Percentiles rank a stretch among this genome's conserved stretches.
Evolutionary conservation across 2,888 invertebrate species (phyloP).

Genomic region (Erynnis tages): DNA sequence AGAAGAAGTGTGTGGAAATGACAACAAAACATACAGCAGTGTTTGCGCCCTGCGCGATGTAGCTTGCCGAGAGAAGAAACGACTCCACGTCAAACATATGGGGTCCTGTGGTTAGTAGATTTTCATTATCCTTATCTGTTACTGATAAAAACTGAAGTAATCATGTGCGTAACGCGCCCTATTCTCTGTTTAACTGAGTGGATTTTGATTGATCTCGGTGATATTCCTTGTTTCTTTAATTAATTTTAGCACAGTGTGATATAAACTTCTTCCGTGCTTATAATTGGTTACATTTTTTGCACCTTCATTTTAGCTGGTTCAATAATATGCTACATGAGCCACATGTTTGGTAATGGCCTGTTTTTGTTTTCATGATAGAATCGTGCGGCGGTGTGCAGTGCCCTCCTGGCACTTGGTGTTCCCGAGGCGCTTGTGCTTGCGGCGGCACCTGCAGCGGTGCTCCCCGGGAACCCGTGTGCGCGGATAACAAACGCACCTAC

Average conservation of each 20-base stretch:
- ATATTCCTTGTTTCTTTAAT: too few relatives aligned
- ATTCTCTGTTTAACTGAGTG: too few relatives aligned
- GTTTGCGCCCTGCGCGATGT: conserved; percentile 91
- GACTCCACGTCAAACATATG: conserved; percentile 88
- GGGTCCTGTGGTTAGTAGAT: conserved; percentile 91
- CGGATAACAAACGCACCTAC: conserved; percentile 88
- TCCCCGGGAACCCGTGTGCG: conserved; percentile 88
- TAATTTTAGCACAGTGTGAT: too few relatives aligned
- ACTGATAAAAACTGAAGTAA: background rate
- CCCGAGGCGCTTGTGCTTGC: conserved; percentile 92
- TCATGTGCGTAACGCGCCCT: too few relatives aligned
- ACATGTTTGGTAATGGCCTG: background rate
- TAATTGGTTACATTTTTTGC: too few relatives aligned
- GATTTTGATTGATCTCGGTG: too few relatives aligned
- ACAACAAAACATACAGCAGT: conserved; percentile 91
- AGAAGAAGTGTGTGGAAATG: conserved; percentile 91
- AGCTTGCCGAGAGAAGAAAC: conserved; percentile 88
- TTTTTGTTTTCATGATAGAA: conserved; percentile 70
- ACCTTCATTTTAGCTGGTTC: too few relatives aligned
- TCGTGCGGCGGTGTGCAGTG: conserved; percentile 89
- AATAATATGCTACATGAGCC: too few relatives aligned
- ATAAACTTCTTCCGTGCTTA: too few relatives aligned
- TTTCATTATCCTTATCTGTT: background rate
- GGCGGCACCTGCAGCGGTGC: conserved; percentile 87
- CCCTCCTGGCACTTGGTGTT: conserved; percentile 90